phyloP scores from a whole-genome alignment of 2,113 vertebrate species.

The Beaufortia kweichowensis region DNA sequence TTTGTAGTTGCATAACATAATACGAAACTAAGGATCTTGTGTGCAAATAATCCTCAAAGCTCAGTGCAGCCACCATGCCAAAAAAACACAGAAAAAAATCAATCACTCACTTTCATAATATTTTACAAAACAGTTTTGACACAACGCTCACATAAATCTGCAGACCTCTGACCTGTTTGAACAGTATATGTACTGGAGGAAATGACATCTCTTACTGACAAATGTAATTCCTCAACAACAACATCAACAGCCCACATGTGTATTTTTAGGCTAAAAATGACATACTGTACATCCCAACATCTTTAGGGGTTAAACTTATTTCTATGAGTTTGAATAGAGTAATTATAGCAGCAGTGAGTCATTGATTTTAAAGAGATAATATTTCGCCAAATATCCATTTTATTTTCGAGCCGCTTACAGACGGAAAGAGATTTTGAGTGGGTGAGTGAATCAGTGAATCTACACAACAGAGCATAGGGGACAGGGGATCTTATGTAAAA shows the following conservation, averaged over 20 bases:
- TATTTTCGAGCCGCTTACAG: neutral
- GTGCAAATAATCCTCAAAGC: neutral
- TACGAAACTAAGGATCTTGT: no score
- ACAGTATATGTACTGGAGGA: neutral
- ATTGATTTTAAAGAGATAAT: neutral
- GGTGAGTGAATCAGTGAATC: neutral
- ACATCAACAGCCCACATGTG: neutral
- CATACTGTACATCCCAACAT: neutral
- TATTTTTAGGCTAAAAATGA: neutral
- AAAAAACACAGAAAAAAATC: no score
- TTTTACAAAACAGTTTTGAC: constrained; percentile 10
- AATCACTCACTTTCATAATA: neutral
- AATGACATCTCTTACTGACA: constrained; percentile 2
- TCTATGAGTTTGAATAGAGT: neutral
- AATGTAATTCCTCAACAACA: neutral
- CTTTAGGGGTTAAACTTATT: neutral
- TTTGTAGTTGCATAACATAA: neutral
- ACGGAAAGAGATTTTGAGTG: neutral
- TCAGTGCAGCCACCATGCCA: no score
- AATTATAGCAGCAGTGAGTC: neutral
- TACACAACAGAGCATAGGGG: neutral
- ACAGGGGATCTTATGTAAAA: constrained; percentile 41
- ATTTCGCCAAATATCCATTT: neutral
- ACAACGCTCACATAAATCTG: constrained; percentile 20
- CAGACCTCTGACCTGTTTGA: constrained; percentile 7